Percentiles rank a stretch among this genome's conserved stretches.
These are phyloP conservation scores for Archips crataeganus DNA, from an alignment of 2,888 invertebrate genomes.

Conservation along the genomic window DNA sequence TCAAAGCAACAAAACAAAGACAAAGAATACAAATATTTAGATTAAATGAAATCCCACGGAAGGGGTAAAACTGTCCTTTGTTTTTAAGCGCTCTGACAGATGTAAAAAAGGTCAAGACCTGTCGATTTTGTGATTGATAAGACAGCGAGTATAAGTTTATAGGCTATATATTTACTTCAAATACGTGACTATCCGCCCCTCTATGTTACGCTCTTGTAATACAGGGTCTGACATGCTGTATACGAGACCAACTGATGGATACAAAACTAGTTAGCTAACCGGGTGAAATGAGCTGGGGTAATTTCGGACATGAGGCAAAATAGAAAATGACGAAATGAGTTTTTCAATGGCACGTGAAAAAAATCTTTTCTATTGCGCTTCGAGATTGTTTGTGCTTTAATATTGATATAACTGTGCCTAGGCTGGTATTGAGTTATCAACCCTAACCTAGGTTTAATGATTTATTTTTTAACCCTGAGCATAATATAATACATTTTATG, in stretches of 20 bases:
- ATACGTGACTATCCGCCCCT: constrained; percentile 35
- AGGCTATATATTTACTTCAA: constrained; percentile 29
- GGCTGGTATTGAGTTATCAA: too few relatives aligned
- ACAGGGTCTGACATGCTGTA: constrained; percentile 35
- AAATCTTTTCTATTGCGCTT: too few relatives aligned
- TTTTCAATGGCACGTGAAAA: too few relatives aligned
- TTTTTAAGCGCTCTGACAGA: constrained; percentile 7
- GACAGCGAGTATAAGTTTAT: constrained; percentile 21
- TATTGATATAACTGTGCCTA: too few relatives aligned
- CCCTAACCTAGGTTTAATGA: too few relatives aligned
- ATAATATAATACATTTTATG: too few relatives aligned
- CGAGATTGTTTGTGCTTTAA: too few relatives aligned
- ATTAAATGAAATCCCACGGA: neutral
- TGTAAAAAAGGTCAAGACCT: constrained; percentile 2
- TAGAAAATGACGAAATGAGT: neutral
- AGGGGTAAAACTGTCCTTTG: neutral
- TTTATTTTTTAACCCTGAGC: too few relatives aligned
- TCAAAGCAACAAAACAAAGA: neutral
- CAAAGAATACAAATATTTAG: too few relatives aligned
- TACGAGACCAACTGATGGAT: constrained; percentile 30
- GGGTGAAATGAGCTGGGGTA: neutral
- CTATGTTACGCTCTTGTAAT: constrained; percentile 31
- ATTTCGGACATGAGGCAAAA: neutral
- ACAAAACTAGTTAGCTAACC: constrained; percentile 31
- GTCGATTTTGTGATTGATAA: neutral